A percentile compares a stretch with the other conserved stretches of the same genome.
Evolutionary conservation across 2,113 vertebrate species (phyloP).

Genomic region (Cyrtonyx montezumae): DNA sequence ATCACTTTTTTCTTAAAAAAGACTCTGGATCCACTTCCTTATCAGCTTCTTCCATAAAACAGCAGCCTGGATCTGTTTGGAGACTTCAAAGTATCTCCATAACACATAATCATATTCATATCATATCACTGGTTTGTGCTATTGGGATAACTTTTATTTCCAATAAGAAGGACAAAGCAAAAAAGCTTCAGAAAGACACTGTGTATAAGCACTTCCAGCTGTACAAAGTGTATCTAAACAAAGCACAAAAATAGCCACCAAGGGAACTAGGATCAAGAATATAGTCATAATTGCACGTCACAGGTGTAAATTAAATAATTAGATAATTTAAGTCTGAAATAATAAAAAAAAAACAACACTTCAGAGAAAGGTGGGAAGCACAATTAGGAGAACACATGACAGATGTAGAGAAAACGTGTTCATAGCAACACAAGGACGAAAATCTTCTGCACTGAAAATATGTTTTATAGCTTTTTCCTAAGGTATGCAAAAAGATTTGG

Average conservation of each 20-base stretch:
- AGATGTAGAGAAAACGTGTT: not conserved
- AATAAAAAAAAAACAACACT: not conserved
- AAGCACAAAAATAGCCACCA: not conserved
- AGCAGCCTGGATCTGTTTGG: not conserved
- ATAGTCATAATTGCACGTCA: not conserved
- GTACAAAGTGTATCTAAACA: not conserved
- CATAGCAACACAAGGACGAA: not conserved
- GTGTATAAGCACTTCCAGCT: not conserved
- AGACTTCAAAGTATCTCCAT: not conserved
- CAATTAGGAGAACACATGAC: not conserved
- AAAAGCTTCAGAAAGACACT: not conserved
- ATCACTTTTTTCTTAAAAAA: not conserved
- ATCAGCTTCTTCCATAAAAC: not conserved
- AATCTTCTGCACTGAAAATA: not conserved
- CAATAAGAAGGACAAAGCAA: not conserved
- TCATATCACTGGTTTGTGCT: not conserved
- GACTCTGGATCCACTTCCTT: not conserved
- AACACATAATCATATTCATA: not conserved
- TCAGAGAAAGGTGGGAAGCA: not conserved
- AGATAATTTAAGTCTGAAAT: constrained; percentile 30
- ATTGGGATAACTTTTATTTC: not conserved
- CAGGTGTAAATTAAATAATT: constrained; percentile 7
- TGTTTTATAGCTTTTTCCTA: not conserved
- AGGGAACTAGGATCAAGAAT: not conserved
- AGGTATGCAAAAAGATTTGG: not conserved